Evolutionary conservation across 2,113 vertebrate species (phyloP), one percentile per base, ranked within the genome.

Genomic region (Spermophilus dauricus): DNA sequence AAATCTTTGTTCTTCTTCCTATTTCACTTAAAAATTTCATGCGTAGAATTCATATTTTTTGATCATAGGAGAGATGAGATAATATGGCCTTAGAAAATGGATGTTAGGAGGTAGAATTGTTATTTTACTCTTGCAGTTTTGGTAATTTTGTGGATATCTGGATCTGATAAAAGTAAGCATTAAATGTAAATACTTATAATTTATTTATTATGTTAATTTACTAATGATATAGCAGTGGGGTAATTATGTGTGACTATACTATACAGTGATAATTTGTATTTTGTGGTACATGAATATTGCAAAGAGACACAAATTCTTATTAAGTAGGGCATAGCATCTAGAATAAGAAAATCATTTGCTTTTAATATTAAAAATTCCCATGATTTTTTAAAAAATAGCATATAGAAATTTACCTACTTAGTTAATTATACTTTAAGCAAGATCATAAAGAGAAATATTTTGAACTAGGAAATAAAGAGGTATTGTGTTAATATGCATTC

Each of bases 371-470:
- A 75, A 48, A 53, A 11, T 24, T 12, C 4, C 8, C 7, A 51
- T 28, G 17, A 58, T 75, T 85, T 0, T 20, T 20, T 1, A 51
- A 72, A 78, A 83, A 76, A 37, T 8, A 39, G 48, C 28, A 39
- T 45, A 65, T 85, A 22, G 8, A 88, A 63, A 30, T 76, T 70
- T 93, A 42, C 14, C 26, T 92, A 77, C 0, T 81, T 89, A 83
- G 12, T 11, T 48, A 10, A n/a, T 32, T 82, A 10, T 70, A 58
- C 65, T 93, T 95, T 86, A 77, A 58, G 7, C 18, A 63, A 85
- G 2, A 88, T 92, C 81, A 63, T 78, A 80, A 93, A 81, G 22
- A 80, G 8, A 69, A 86, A 39, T 91, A 69, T 76, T 89, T 91
- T 94, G 8, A 70, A 32, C 13, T 51, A 82, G 34, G 45, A 81